Evolutionary conservation across 2,888 invertebrate genomes (phyloP).

Genomic region (Eulithis prunata): DNA sequence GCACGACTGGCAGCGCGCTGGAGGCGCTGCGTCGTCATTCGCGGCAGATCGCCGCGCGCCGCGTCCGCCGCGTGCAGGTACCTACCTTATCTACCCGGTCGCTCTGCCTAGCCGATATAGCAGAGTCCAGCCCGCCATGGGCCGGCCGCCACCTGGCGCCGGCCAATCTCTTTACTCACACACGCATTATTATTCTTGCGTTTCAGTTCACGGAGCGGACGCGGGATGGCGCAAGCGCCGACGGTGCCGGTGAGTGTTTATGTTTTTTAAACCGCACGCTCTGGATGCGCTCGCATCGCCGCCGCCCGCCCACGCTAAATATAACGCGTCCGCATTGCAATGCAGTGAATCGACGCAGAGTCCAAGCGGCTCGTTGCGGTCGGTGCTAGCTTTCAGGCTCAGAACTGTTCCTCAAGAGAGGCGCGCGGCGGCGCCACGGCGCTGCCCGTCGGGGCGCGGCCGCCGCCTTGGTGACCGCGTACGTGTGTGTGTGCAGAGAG

Average conservation of each 20-base stretch:
- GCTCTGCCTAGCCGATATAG: background rate
- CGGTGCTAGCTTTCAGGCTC: conserved; percentile 21
- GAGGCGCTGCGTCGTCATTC: conserved; percentile 93
- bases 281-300: conserved; percentile 19
- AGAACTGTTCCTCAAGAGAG: conserved; percentile 13
- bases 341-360: conserved; percentile 45
- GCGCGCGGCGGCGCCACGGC: background rate
- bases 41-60: conserved; percentile 93
- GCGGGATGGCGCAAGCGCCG: conserved; percentile 74
- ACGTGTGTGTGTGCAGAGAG: conserved; percentile 63
- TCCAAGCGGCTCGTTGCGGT: conserved; percentile 21
- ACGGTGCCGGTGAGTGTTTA: conserved; percentile 72
- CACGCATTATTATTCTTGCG: conserved; percentile 46
- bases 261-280: conserved; percentile 35
- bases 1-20: conserved; percentile 86
- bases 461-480: conserved; percentile 47
- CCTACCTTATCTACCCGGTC: conserved; percentile 23
- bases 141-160: conserved; percentile 39
- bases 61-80: conserved; percentile 92
- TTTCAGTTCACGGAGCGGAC: conserved; percentile 79
- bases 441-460: conserved; percentile 35
- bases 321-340: conserved; percentile 59
- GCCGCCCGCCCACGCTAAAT: conserved; percentile 60
- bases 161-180: conserved; percentile 37
- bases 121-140: conserved; percentile 14